These are phyloP conservation scores for Bilobella aurantiaca DNA, from an alignment of 1,140 invertebrate genomes.

Conservation along the genomic window DNA sequence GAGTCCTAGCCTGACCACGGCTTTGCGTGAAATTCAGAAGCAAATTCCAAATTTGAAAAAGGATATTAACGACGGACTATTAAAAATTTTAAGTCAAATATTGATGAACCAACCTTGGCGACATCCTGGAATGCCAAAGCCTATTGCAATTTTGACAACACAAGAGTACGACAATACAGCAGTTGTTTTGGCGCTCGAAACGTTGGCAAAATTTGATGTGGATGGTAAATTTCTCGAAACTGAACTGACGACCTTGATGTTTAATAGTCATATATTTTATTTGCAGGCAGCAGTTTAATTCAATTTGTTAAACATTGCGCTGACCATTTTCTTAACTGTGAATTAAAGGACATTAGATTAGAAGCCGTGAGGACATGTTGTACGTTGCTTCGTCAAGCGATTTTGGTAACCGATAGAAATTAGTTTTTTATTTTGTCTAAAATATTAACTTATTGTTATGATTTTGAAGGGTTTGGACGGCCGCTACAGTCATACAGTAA, in stretches of 20 bases:
- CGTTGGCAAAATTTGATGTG: conserved; percentile 92
- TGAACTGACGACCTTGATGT: not conserved
- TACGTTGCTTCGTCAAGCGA: conserved; percentile 68
- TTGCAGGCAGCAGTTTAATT: conserved; percentile 69
- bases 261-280: conserved; percentile 8
- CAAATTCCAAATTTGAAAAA: conserved; percentile 76
- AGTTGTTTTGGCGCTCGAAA: conserved; percentile 82
- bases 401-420: conserved; percentile 47
- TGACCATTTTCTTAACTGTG: conserved; percentile 82
- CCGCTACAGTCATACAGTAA: conserved; percentile 62
- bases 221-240: conserved; percentile 47
- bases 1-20: conserved; percentile 79
- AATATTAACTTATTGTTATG: no score
- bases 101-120: conserved; percentile 76
- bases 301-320: conserved; percentile 87
- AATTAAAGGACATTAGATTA: conserved; percentile 80
- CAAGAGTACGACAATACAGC: conserved; percentile 55
- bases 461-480: conserved; percentile 38
- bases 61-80: conserved; percentile 81
- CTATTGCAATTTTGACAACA: conserved; percentile 3
- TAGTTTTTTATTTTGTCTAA: not conserved
- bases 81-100: conserved; percentile 73
- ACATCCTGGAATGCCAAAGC: conserved; percentile 59
- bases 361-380: conserved; percentile 92
- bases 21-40: conserved; percentile 75